phyloP scores from a whole-genome alignment of 2,797 vertebrate species.

The Buphagus erythrorhynchus region DNA sequence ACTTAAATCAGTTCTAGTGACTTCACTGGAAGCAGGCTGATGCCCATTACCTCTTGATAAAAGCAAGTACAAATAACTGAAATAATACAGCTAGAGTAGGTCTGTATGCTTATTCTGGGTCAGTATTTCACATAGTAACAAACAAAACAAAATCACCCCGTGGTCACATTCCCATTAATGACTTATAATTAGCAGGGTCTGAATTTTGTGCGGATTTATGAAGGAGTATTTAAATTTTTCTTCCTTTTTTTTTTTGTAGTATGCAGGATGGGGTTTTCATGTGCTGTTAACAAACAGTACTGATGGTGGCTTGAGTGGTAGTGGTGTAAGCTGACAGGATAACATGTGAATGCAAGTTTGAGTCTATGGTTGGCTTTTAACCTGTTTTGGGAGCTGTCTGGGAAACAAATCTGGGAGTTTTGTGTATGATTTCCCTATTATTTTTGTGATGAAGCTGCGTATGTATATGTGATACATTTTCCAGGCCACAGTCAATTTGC shows the following conservation, averaged over 20 bases:
- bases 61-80: conserved; percentile 29
- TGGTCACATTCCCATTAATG: not conserved
- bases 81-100: not conserved
- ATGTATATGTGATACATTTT: not conserved
- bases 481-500: not conserved
- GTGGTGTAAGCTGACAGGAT: not conserved
- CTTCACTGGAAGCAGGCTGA: conserved; percentile 24
- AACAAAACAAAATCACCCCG: not conserved
- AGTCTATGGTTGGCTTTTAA: not conserved
- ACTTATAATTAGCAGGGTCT: not conserved
- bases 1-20: conserved; percentile 11
- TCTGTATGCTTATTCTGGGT: not conserved
- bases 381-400: not conserved
- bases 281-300: not conserved
- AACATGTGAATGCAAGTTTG: not conserved
- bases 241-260: not conserved
- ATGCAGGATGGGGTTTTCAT: not conserved
- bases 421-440: not conserved
- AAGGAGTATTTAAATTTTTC: not conserved
- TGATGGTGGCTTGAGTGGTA: not conserved
- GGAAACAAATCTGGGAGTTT: not conserved
- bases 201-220: not conserved
- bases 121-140: conserved; percentile 9
- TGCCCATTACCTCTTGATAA: not conserved
- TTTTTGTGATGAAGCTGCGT: not conserved